Evolutionary conservation across 2,888 invertebrate genomes (phyloP).

Genomic region (Melieria picta): DNA sequence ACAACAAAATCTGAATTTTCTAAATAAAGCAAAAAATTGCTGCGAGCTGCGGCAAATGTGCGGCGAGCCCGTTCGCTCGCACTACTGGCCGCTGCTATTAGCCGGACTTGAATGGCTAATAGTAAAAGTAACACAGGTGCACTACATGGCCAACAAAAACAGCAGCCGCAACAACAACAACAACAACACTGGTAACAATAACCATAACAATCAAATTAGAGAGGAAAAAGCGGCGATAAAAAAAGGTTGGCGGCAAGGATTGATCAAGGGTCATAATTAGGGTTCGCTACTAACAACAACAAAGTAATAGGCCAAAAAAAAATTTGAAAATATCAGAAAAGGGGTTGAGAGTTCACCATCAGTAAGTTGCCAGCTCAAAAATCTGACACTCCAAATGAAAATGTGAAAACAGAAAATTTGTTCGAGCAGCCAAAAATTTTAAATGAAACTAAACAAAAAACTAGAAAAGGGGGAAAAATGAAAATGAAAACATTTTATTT

Average conservation of each 20-base stretch:
- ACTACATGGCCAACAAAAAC: background rate
- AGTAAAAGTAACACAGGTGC: slow-evolving; percentile 32
- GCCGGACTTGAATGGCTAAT: background rate
- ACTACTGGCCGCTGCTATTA: too few relatives aligned
- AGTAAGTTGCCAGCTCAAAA: background rate
- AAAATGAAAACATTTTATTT: slow-evolving; percentile 24
- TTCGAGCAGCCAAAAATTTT: background rate
- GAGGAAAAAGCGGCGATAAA: slow-evolving; percentile 17
- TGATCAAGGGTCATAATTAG: slow-evolving; percentile 23
- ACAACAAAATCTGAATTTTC: too few relatives aligned
- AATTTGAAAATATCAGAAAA: background rate
- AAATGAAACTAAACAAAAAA: background rate
- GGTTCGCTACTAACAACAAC: too few relatives aligned
- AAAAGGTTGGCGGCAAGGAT: slow-evolving; percentile 8
- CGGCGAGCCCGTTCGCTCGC: too few relatives aligned
- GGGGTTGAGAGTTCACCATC: background rate
- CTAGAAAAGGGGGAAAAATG: background rate
- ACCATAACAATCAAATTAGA: slow-evolving; percentile 29
- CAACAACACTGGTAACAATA: slow-evolving; percentile 32
- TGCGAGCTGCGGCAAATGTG: too few relatives aligned
- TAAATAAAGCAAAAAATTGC: too few relatives aligned
- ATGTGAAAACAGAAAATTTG: background rate
- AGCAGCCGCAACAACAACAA: slow-evolving; percentile 21
- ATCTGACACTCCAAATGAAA: background rate
- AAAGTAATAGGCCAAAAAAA: background rate